A percentile compares a stretch with the other conserved stretches of the same genome.
Conservation (phyloP, 2,888 invertebrate species). For the Mesorhabditis belari region DNA sequence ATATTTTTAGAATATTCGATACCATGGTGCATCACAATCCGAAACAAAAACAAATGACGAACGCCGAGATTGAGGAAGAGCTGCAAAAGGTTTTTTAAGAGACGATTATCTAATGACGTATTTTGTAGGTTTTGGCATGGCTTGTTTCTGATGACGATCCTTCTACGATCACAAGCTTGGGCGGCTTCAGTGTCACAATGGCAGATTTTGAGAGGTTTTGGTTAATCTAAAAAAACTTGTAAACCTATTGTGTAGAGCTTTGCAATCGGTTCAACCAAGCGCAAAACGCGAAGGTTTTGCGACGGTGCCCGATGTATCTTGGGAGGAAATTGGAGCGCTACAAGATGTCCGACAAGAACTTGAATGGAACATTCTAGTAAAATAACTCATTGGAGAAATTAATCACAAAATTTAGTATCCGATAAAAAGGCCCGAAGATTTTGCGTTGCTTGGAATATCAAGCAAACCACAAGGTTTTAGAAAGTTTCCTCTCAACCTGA, state of each 20-base stretch:
- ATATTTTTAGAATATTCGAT: slow-evolving; percentile 25
- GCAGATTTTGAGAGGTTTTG: slow-evolving; percentile 37
- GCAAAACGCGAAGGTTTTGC: slow-evolving; percentile 94
- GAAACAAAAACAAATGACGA: slow-evolving; percentile 22
- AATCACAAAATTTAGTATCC: slow-evolving; percentile 65
- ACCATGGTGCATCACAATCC: slow-evolving; percentile 26
- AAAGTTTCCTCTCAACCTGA: too few species aligned
- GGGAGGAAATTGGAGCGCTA: slow-evolving; percentile 91
- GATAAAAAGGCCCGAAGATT: slow-evolving; percentile 75
- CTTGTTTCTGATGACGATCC: slow-evolving; percentile 39
- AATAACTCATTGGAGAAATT: not conserved
- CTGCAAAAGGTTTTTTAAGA: slow-evolving; percentile 16
- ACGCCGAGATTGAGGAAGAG: slow-evolving; percentile 30
- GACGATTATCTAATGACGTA: not conserved
- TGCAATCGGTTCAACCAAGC: not conserved
- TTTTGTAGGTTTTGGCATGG: slow-evolving; percentile 33
- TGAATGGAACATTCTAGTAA: slow-evolving; percentile 70
- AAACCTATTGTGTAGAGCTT: slow-evolving; percentile 17
- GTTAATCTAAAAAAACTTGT: too few species aligned
- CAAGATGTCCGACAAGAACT: slow-evolving; percentile 79
- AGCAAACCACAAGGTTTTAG: slow-evolving; percentile 70
- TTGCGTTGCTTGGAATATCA: slow-evolving; percentile 71
- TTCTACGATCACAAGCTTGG: slow-evolving; percentile 22
- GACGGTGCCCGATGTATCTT: slow-evolving; percentile 90
- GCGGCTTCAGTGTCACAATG: slow-evolving; percentile 21